Percentiles rank a stretch among this genome's conserved stretches.
Evolutionary conservation across 2,113 vertebrate species (phyloP).

Genomic region (Pollachius pollachius): DNA sequence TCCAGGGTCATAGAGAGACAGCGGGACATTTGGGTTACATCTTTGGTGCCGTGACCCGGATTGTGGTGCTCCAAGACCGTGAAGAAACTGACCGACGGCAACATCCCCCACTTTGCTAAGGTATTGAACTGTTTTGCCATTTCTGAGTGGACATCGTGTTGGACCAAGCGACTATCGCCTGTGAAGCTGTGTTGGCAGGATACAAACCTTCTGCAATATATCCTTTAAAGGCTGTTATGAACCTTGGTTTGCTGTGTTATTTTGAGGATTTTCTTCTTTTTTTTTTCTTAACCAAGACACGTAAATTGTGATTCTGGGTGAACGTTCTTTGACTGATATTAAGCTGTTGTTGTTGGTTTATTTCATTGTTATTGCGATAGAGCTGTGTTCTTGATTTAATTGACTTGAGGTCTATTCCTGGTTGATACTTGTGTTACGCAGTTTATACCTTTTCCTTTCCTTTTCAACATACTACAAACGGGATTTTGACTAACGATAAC

Average conservation of each 20-base stretch:
- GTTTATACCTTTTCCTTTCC: neutral
- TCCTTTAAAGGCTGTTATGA: neutral
- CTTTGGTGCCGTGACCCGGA: neutral
- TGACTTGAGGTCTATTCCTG: neutral
- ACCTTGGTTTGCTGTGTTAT: neutral
- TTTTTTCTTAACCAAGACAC: neutral
- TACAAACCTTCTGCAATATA: neutral
- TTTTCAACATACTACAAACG: neutral
- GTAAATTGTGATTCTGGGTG: neutral
- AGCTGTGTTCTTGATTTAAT: neutral
- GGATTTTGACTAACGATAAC: neutral
- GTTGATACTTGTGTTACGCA: neutral
- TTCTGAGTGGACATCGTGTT: no score
- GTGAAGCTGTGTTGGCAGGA: constrained; percentile 1
- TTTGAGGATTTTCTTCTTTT: neutral
- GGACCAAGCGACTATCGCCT: neutral
- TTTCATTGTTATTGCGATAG: neutral
- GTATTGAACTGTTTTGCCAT: no score
- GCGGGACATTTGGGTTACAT: no score
- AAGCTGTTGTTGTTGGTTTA: no score
- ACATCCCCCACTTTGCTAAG: no score
- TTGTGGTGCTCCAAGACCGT: neutral
- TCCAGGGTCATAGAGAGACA: no score
- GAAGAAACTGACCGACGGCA: no score
- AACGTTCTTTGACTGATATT: neutral